Percentiles rank a stretch among this genome's conserved stretches.
These are phyloP conservation scores for Hypotaenidia okinawae DNA, from an alignment of 2,797 vertebrate genomes.

Conservation along the genomic window DNA sequence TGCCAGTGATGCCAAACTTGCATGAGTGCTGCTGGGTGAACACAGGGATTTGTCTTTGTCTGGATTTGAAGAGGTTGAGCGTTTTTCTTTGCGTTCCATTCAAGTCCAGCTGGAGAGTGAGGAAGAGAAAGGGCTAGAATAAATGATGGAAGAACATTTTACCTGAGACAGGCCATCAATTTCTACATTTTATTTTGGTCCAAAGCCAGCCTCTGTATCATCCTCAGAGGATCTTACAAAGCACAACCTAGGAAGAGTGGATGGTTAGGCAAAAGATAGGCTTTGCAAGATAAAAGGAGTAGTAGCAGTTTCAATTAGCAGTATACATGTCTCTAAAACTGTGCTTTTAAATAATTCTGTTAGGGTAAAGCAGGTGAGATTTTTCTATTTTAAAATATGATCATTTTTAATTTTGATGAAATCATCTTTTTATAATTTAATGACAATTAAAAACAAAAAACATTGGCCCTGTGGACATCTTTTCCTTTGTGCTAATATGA, in stretches of 20 bases:
- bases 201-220: not conserved
- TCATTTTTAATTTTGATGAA: not conserved
- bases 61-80: not conserved
- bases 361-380: not conserved
- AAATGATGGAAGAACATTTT: not conserved
- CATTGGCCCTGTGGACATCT: not conserved
- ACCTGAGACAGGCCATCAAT: not conserved
- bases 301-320: not conserved
- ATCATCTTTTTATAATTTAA: not conserved
- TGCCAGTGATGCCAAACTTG: not conserved
- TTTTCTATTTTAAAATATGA: not conserved
- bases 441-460: not conserved
- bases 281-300: not conserved
- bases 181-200: not conserved
- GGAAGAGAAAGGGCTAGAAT: not conserved
- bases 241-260: not conserved
- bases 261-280: not conserved
- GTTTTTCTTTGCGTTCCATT: not conserved
- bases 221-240: not conserved
- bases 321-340: not conserved
- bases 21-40: fast-evolving
- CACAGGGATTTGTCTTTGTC: not conserved
- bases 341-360: not conserved
- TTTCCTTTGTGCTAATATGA: not conserved
- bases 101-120: not conserved